Percentiles rank a stretch among this genome's conserved stretches.
These are phyloP conservation scores for Gopherus flavomarginatus DNA, from an alignment of 2,113 vertebrate genomes.

Conservation along the genomic window DNA sequence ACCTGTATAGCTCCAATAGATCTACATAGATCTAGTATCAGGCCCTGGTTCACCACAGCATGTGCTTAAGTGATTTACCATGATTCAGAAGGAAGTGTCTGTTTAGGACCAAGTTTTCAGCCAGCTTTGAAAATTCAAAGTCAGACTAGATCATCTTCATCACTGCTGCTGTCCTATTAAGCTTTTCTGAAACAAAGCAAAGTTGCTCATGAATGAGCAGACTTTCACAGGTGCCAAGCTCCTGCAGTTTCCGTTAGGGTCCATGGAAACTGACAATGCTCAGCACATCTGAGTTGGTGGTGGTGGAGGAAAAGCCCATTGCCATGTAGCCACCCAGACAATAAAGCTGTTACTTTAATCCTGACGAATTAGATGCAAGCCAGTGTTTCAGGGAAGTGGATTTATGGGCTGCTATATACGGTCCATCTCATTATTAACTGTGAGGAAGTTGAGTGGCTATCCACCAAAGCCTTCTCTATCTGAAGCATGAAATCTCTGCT, in stretches of 20 bases:
- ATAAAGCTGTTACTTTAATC: neutral
- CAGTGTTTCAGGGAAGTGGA: neutral
- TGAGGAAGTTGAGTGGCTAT: neutral
- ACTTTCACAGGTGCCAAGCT: neutral
- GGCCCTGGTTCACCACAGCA: neutral
- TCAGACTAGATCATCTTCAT: neutral
- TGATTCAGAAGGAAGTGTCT: neutral
- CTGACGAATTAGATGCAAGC: fast-evolving
- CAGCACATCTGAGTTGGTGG: neutral
- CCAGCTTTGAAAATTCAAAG: neutral
- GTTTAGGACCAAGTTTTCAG: neutral
- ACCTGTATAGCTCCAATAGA: neutral
- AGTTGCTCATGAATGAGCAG: neutral
- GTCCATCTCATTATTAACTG: neutral
- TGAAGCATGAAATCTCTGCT: neutral
- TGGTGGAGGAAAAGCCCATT: neutral
- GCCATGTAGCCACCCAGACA: neutral
- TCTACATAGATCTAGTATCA: neutral
- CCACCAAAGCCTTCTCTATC: neutral
- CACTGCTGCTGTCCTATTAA: neutral
- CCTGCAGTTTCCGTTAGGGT: neutral
- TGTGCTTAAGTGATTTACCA: neutral
- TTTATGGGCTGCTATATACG: neutral
- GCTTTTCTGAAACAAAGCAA: neutral
- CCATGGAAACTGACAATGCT: neutral